Evolutionary conservation across 53 echinoderm and acorn worm species (phyloP), one percentile per base, ranked within the genome.

Genomic region (Paracentrotus lividus): DNA sequence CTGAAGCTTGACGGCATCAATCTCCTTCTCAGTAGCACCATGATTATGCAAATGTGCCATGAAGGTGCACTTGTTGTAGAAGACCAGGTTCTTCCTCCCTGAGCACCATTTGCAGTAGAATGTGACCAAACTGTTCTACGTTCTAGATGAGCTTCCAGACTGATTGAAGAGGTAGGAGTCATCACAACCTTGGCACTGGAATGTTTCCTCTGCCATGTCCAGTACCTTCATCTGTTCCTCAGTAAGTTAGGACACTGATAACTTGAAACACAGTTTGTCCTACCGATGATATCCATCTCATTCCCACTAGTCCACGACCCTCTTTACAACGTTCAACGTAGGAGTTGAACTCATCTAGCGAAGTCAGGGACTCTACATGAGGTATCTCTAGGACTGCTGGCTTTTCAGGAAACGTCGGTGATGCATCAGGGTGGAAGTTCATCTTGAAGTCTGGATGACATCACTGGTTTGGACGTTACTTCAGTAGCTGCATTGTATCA

Each of bases 141-240:
- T 7, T 78, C 81, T 24, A 57, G 51, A 40, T 92, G 92, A 21
- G 81, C 81, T 58, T 92, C 92, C 44, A 92, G 81, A 23, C 92
- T 92, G 2, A 42, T 78, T 92, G 92, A 92, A 92, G n/a, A 92
- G 81, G 60, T 77, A 92, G n/a, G 59, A 42, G 54, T 92, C 92
- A 57, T 61, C 36, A 38, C 92, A 92, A 36, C 57, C 92, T n/a
- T 42, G 92, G 26, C 92, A 92, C 40, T 56, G 34, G 59, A 78
- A 92, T 9, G 26, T 31, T 40, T 55, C 59, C 42, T 92, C 58
- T 14, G 14, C 59, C 81, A 92, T 56, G 40, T 56, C 57, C 16
- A 92, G 81, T 3, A 54, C 92, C 27, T 53, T 26, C 36, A 21
- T 26, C 81, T 92, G 92, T 51, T 81, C 92, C 13, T 57, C 81